These are phyloP conservation scores for Cephalopachus bancanus DNA, from an alignment of 2,797 vertebrate genomes.

Conservation along the genomic window DNA sequence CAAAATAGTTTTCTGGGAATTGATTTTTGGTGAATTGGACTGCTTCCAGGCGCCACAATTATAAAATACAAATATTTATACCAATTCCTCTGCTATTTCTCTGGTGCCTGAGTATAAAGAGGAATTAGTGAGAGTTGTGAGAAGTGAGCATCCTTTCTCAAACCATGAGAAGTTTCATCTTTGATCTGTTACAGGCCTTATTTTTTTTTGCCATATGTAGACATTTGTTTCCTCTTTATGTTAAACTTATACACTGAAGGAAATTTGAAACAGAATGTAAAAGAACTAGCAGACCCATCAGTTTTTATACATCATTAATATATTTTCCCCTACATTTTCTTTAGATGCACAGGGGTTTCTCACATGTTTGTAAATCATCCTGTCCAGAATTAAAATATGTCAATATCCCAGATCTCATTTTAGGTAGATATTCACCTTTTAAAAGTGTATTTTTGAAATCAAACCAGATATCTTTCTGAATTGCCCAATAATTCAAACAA, in stretches of 20 bases:
- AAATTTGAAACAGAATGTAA: background rate
- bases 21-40: slow-evolving; percentile 48
- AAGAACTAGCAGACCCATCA: background rate
- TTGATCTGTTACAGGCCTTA: background rate
- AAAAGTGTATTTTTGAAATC: slow-evolving; percentile 6
- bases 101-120: background rate
- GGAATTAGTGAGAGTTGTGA: background rate
- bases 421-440: slow-evolving; percentile 1
- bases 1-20: slow-evolving; percentile 44
- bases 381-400: background rate
- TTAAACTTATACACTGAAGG: background rate
- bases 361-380: background rate
- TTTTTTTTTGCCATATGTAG: no score
- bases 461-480: background rate
- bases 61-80: slow-evolving; percentile 65
- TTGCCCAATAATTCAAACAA: slow-evolving; percentile 27
- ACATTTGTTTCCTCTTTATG: background rate
- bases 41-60: slow-evolving; percentile 4
- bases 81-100: background rate
- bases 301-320: background rate
- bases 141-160: background rate
- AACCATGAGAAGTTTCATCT: background rate
- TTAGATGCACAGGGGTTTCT: background rate
- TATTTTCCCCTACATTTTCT: background rate
- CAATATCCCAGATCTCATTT: slow-evolving; percentile 12